phyloP scores from a whole-genome alignment of 2,888 invertebrate genomes.

The Andricus curvator region DNA sequence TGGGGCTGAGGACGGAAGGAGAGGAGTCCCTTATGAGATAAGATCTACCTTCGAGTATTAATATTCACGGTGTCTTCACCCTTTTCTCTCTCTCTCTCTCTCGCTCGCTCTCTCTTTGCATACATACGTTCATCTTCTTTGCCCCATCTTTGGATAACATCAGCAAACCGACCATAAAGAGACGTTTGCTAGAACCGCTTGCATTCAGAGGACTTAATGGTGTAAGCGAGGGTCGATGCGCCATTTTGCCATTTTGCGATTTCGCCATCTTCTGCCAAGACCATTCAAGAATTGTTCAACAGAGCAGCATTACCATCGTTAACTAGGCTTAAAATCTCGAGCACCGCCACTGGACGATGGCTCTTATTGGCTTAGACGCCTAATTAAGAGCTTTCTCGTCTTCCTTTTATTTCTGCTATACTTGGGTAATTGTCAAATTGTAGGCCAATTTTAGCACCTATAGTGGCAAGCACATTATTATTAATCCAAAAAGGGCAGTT shows the following conservation, averaged over 20 bases:
- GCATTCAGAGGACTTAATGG: conserved; percentile 57
- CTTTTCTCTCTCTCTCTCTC: conserved; percentile 35
- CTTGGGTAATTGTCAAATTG: no score
- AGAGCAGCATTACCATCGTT: conserved; percentile 47
- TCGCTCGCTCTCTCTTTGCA: conserved; percentile 46
- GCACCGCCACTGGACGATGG: neutral
- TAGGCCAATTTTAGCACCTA: neutral
- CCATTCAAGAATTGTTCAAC: conserved; percentile 6
- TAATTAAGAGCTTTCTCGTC: conserved; percentile 44
- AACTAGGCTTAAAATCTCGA: conserved; percentile 51
- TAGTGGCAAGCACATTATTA: neutral
- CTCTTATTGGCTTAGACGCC: conserved; percentile 44
- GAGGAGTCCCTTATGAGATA: conserved; percentile 68
- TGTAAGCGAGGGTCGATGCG: conserved; percentile 46
- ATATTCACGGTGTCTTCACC: conserved; percentile 69
- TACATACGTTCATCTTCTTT: conserved; percentile 53
- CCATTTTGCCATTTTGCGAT: conserved; percentile 48
- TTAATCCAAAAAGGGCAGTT: fast-evolving
- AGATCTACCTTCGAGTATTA: conserved; percentile 72
- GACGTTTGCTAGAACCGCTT: conserved; percentile 48
- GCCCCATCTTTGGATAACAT: conserved; percentile 63
- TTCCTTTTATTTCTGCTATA: neutral
- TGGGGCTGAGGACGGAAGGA: conserved; percentile 55
- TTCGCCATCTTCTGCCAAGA: conserved; percentile 43
- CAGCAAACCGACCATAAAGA: conserved; percentile 62